Evolutionary conservation across 2,113 vertebrate species (phyloP).

Genomic region (Craseonycteris thonglongyai): DNA sequence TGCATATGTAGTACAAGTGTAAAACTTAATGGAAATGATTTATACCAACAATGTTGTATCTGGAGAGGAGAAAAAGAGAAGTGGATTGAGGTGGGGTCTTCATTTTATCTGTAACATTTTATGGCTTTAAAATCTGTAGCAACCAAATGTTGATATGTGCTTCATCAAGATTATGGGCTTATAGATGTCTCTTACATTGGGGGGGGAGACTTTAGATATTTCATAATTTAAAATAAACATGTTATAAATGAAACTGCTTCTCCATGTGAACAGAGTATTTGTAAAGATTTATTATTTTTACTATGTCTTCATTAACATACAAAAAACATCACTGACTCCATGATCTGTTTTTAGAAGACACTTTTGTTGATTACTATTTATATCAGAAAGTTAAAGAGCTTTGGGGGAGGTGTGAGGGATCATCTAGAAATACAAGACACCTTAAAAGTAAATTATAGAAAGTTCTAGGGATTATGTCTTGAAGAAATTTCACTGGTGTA

Average conservation of each 20-base stretch:
- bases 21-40: background rate
- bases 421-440: background rate
- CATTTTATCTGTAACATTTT: background rate
- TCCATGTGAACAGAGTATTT: background rate
- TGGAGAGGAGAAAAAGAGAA: background rate
- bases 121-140: background rate
- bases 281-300: background rate
- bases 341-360: background rate
- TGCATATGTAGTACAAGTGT: background rate
- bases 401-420: background rate
- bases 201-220: background rate
- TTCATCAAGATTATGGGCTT: background rate
- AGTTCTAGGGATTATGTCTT: background rate
- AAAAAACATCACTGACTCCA: background rate
- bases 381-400: background rate
- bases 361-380: background rate
- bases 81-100: background rate
- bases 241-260: background rate
- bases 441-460: background rate
- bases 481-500: background rate
- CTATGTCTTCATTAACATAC: background rate
- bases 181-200: background rate
- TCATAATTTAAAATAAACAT: background rate
- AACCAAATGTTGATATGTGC: background rate
- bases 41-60: background rate